Base-by-base conservation (phyloP, 2,797 vertebrate genomes). In the Crocodylus rhombifer region DNA sequence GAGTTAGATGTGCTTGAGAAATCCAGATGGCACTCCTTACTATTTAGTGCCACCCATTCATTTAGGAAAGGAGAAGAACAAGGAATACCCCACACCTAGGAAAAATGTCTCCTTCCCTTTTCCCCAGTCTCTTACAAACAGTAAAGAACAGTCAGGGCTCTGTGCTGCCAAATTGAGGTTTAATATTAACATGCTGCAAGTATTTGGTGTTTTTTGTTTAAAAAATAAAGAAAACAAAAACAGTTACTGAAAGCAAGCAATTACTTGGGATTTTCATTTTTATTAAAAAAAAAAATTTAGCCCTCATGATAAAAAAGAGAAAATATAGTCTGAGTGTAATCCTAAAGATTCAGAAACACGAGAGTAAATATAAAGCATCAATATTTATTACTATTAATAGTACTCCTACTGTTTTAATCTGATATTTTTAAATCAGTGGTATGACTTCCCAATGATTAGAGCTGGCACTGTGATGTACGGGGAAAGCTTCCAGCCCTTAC, bases 1-100 rank as follows among this genome's bases (percentile, higher is more conserved):
- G 86, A 63, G 90, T 93, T 74, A 95, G 94, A 92, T n/a, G 63
- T 86, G 88, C 80, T 87, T 13, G 30, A 57, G 88, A 88, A 95
- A 42, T 86, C 80, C 28, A 78, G 30, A 10, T 42, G 91, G 67
- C 71, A 77, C 69, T 88, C 77, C 33, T 79, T 33, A n/a, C 51
- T 77, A 36, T 79, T 92, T 25, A 57, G 36, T 80, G 56, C 42
- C 85, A 75, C 55, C 26, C 56, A 7, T 17, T 8, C 33, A 78
- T 80, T 51, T 42, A 9, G 55, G 28, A 87, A 91, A 0, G 0
- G 84, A 82, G 91, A n/a, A n/a, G n/a, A 90, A 60, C 56, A 90
- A 58, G 91, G 58, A 65, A 79, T 86, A 84, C 51, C 79, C 0
- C 0, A 82, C 60, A 77, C 65, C 5, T 42, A 83, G n/a, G 7